These are phyloP conservation scores for Drosophila maculinotata DNA, from an alignment of 2,888 invertebrate species.

Conservation along the genomic window DNA sequence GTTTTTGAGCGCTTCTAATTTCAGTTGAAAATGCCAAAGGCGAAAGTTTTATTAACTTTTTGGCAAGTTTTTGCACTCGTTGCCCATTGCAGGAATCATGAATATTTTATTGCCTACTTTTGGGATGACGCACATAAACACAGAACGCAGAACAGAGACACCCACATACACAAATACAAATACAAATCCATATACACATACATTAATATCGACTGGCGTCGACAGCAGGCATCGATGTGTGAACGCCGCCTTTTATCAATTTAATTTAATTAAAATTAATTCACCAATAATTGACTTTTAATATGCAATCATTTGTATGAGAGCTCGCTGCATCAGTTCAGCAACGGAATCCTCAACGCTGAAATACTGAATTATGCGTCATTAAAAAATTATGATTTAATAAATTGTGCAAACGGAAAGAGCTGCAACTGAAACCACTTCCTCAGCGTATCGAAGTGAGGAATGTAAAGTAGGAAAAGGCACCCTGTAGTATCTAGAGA, in stretches of 20 bases:
- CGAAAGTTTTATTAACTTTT: slow-evolving; percentile 65
- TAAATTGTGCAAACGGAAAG: slow-evolving; percentile 20
- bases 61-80: slow-evolving; percentile 49
- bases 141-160: slow-evolving; percentile 3
- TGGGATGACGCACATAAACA: slow-evolving; percentile 3
- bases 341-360: slow-evolving; percentile 10
- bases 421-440: slow-evolving; percentile 5
- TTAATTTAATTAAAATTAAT: slow-evolving; percentile 76
- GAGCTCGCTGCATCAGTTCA: slow-evolving; percentile 18
- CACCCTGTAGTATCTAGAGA: slow-evolving; percentile 74
- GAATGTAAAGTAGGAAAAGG: slow-evolving; percentile 81
- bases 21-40: slow-evolving; percentile 36
- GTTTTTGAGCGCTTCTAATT: slow-evolving; percentile 56
- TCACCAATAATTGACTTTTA: slow-evolving; percentile 75
- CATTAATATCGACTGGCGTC: slow-evolving; percentile 12
- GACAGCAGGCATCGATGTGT: slow-evolving; percentile 55
- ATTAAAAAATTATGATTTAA: slow-evolving; percentile 61
- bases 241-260: slow-evolving; percentile 59
- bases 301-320: slow-evolving; percentile 72
- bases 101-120: slow-evolving; percentile 69
- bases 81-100: slow-evolving; percentile 46
- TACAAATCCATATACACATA: slow-evolving; percentile 7
- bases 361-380: slow-evolving; percentile 34
- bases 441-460: slow-evolving; percentile 73
- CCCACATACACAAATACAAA: slow-evolving; percentile 1